Evolutionary conservation across 2,888 invertebrate genomes (phyloP), one percentile per base, ranked within the genome.

Genomic region (Apoderus coryli): DNA sequence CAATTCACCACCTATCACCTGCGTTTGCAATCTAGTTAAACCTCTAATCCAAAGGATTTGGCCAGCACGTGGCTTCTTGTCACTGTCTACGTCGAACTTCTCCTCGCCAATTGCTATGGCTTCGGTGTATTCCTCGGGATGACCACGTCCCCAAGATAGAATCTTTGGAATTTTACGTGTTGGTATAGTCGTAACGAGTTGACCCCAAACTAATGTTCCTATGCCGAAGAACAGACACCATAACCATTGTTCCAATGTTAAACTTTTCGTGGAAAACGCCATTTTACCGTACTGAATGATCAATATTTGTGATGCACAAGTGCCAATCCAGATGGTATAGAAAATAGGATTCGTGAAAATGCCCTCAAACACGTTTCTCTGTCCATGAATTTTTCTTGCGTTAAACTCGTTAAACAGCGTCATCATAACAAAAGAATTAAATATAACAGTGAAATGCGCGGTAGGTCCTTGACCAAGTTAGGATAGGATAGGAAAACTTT

Each of bases 391-490:
- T 71, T 98, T 98, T 52, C 98, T 73, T 42, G 96, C 95, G 66
- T 99, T 98, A 60, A 98, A 90, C 69, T 99, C 98, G 71, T 99
- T 98, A 70, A 96, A 98, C 42, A 98, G 70, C 9, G 98, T 98
- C 98, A 98, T 99, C 90, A 99, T 88, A 43, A 98, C 98, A 65
- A 98, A 98, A 15, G 95, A 85, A 67, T 99, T 98, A 71, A 99
- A 99, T 57, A 98, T 96, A 56, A 98, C 85, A 32, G 98, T 99
- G 67, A 96, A 98, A 66, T 98, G 98, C 63, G 89, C 82, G 24
- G 89, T 77, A 36, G 96, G 93, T 39, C 81, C 81, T 31, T 81
- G 64, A n/a, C n/a, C n/a, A n/a, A n/a, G n/a, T n/a, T n/a, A n/a
- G n/a, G n/a, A n/a, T n/a, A n/a, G n/a, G n/a, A n/a, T n/a, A n/a